Percentiles rank a stretch among this genome's conserved stretches.
Evolutionary conservation across 2,797 vertebrate genomes (phyloP).

Genomic region (Gambusia yucatana): DNA sequence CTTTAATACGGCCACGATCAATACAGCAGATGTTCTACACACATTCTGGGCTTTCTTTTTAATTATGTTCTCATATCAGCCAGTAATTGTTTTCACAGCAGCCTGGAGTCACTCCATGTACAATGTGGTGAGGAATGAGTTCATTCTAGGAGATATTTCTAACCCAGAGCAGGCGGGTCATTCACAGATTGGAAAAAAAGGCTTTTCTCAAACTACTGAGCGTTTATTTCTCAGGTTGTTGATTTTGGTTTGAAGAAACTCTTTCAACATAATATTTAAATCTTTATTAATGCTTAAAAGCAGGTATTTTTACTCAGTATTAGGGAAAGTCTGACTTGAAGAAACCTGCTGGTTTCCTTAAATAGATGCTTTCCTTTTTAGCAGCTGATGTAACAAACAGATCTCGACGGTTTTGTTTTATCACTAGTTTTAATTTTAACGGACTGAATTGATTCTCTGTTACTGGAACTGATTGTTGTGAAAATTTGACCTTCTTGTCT

Average conservation of each 20-base stretch:
- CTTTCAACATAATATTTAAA: background rate
- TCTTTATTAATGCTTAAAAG: background rate
- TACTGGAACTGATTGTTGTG: background rate
- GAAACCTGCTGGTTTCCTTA: background rate
- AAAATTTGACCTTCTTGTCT: background rate
- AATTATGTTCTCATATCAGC: slow-evolving; percentile 49
- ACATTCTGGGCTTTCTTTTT: slow-evolving; percentile 38
- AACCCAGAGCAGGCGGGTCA: background rate
- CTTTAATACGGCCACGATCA: slow-evolving; percentile 58
- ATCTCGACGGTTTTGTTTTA: background rate
- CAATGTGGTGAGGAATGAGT: background rate
- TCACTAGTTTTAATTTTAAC: background rate
- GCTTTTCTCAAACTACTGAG: background rate
- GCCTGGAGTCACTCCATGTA: background rate
- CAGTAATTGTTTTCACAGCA: slow-evolving; percentile 38
- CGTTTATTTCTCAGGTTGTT: background rate
- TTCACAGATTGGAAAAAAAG: background rate
- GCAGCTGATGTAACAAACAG: background rate
- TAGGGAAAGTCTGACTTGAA: background rate
- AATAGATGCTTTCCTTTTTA: background rate
- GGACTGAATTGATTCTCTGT: background rate
- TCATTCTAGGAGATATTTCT: background rate
- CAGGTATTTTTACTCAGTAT: background rate
- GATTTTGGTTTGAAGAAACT: background rate
- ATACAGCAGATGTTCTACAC: slow-evolving; percentile 44